phyloP scores from a whole-genome alignment of 2,797 vertebrate species.

The Cyprinodon diabolis region DNA sequence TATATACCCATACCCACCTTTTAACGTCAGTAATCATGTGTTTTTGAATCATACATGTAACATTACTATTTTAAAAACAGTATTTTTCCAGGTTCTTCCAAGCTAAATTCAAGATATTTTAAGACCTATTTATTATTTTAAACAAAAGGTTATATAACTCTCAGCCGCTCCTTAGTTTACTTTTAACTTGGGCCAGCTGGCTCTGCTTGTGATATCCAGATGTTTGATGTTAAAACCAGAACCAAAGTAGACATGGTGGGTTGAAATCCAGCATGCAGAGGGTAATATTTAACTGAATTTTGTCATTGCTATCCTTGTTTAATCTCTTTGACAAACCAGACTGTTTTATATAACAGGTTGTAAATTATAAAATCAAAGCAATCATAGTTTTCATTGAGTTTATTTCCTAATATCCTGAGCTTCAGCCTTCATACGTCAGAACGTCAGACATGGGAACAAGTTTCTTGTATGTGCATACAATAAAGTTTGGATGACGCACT shows the following conservation, averaged over 20 bases:
- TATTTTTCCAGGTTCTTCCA: not conserved
- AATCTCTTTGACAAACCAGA: not conserved
- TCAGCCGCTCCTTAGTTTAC: not conserved
- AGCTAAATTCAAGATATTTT: not conserved
- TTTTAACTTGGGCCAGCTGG: not conserved
- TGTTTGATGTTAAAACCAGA: not conserved
- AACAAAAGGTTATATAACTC: not conserved
- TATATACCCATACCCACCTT: not conserved
- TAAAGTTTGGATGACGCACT: conserved; percentile 15
- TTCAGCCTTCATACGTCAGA: conserved; percentile 25
- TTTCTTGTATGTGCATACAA: not conserved
- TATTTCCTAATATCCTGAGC: conserved; percentile 1
- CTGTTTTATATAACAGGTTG: no score
- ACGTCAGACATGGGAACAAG: conserved; percentile 7
- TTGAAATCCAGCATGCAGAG: not conserved
- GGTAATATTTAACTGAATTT: not conserved
- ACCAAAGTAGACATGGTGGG: not conserved
- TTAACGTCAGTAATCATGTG: not conserved
- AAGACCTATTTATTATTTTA: not conserved
- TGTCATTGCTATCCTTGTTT: not conserved
- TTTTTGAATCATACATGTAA: not conserved
- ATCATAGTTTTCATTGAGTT: not conserved
- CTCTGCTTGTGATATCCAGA: not conserved
- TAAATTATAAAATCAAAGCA: not conserved
- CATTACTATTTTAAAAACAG: not conserved